These are phyloP conservation scores for Threskiornis aethiopicus DNA, from an alignment of 2,797 vertebrate genomes.

Conservation along the genomic window DNA sequence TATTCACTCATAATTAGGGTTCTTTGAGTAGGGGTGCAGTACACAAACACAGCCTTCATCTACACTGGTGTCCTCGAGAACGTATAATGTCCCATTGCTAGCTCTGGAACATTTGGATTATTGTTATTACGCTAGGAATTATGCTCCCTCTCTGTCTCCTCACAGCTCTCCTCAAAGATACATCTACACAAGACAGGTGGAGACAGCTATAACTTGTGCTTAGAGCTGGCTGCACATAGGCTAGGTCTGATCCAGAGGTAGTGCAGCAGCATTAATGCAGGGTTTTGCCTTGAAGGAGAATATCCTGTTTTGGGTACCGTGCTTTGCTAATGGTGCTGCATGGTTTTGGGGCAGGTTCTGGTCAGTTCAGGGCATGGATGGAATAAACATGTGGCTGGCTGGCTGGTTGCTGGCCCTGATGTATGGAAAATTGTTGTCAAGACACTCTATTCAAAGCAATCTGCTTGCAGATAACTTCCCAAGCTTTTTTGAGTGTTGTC, in stretches of 20 bases:
- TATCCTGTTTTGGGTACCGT: background rate
- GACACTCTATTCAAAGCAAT: background rate
- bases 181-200: background rate
- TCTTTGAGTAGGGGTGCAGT: background rate
- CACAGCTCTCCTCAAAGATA: background rate
- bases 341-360: background rate
- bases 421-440: background rate
- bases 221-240: background rate
- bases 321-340: background rate
- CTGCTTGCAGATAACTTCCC: background rate
- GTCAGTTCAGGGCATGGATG: background rate
- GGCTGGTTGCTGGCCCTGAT: background rate
- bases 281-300: background rate
- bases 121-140: background rate
- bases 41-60: background rate
- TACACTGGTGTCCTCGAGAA: background rate
- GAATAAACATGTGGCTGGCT: background rate
- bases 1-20: background rate
- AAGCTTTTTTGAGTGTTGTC: background rate
- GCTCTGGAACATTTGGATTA: background rate
- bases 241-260: background rate
- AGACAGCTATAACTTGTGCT: background rate
- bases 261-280: background rate
- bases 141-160: background rate
- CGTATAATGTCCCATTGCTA: background rate